Evolutionary conservation across 2,113 vertebrate species (phyloP), one percentile per base, ranked within the genome.

Genomic region (Crotalus horridus): DNA sequence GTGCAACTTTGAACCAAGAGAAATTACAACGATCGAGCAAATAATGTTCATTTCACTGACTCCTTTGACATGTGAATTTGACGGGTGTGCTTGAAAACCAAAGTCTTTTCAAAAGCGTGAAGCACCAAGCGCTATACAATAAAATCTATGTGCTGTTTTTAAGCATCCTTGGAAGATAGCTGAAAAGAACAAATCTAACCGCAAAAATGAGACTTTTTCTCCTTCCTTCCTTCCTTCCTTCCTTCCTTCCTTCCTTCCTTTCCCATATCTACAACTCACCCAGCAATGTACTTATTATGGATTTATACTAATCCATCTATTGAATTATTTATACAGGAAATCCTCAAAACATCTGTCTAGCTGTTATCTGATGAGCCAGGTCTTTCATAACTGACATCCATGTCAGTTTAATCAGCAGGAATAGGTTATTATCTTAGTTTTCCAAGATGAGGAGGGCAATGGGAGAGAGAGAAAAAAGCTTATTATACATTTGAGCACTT

Each of bases 291-390:
- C 85, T 88, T 88, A 91, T 88, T 81, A 93, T 93, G 53, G 89
- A 93, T 93, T 93, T 93, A 91, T 88, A 93, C 85, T 93, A 93
- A 93, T 93, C 89, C 92, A 88, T 33, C 89, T 87, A 51, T 46
- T 81, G 53, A 81, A 93, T 91, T 91, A 93, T 88, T 93, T 93
- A 93, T 88, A 93, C 48, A 74, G 85, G 53, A 86, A 91, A 91
- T 86, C 93, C 87, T 93, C 21, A 29, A 89, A 88, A 88, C 86
- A 93, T 90, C 93, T 93, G 61, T 85, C 46, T 89, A 17, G 93
- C 86, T 61, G 55, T 88, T 93, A 85, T 93, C 90, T 91, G 93
- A 93, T 89, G 90, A 91, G 53, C 93, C 93, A 4, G 29, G 21
- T 61, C 90, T 89, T 93, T 88, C 69, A 46, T 51, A 91, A 23